Conservation (phyloP, 2,797 vertebrate genomes). For the Hipposideros larvatus region DNA sequence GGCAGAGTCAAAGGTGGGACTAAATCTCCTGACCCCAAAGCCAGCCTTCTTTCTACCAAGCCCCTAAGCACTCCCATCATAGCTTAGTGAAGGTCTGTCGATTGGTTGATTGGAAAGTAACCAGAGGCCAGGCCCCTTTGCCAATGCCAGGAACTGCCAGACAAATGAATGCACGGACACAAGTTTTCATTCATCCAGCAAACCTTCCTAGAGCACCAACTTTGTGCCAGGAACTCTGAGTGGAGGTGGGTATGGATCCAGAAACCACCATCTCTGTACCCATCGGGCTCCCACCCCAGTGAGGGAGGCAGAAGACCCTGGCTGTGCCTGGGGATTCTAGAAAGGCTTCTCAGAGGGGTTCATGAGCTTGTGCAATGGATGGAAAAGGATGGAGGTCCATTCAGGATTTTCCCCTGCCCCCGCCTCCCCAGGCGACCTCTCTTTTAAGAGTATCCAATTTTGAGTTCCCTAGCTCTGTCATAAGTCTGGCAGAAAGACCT, state of each 20-base stretch:
- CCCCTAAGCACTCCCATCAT: not conserved
- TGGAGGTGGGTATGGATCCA: not conserved
- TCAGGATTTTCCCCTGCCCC: not conserved
- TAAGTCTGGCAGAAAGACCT: not conserved
- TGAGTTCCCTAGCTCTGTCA: not conserved
- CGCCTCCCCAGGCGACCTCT: not conserved
- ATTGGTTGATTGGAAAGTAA: not conserved
- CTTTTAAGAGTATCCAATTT: not conserved
- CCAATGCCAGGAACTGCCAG: not conserved
- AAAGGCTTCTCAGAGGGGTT: not conserved
- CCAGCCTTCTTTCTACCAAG: not conserved
- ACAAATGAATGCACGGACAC: not conserved
- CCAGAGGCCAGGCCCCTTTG: not conserved
- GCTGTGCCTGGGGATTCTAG: not conserved
- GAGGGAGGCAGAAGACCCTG: not conserved
- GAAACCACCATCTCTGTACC: not conserved
- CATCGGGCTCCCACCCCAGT: not conserved
- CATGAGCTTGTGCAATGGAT: not conserved
- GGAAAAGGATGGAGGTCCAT: not conserved
- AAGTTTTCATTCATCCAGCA: not conserved
- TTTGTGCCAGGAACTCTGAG: not conserved
- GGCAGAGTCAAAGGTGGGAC: not conserved
- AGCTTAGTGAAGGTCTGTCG: not conserved
- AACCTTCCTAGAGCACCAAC: not conserved
- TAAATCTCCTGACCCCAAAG: not conserved